Evolutionary conservation across 2,113 vertebrate genomes (phyloP).

Genomic region (Podiceps cristatus): DNA sequence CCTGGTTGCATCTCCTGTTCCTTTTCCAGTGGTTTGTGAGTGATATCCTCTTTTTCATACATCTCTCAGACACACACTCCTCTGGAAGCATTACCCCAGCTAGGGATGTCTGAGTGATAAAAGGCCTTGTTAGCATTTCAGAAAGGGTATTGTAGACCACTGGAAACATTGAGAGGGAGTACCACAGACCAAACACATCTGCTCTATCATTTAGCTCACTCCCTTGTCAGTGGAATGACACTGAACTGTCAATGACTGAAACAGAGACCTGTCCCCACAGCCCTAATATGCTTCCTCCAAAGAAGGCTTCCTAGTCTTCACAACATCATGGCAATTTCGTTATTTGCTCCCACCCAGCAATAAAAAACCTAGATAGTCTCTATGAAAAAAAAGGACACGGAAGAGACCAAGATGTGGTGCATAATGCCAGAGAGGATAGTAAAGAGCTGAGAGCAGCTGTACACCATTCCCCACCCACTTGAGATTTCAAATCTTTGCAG

Average conservation of each 20-base stretch:
- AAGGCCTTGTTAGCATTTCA: background rate
- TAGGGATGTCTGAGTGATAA: background rate
- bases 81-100: background rate
- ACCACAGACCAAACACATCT: accelerated
- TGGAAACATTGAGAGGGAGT: background rate
- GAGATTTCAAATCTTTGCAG: constrained; percentile 42
- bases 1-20: background rate
- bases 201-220: background rate
- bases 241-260: background rate
- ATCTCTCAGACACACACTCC: background rate
- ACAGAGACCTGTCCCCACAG: background rate
- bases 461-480: background rate
- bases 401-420: background rate
- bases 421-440: background rate
- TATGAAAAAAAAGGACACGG: background rate
- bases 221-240: background rate
- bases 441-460: background rate
- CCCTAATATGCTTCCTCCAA: background rate
- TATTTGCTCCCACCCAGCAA: background rate
- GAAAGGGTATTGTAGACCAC: background rate
- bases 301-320: background rate
- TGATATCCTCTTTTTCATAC: background rate
- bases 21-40: background rate
- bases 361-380: background rate
- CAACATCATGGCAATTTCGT: background rate